These are phyloP conservation scores for Cordylochernes scorpioides DNA, from an alignment of 2,888 invertebrate species.

Conservation along the genomic window DNA sequence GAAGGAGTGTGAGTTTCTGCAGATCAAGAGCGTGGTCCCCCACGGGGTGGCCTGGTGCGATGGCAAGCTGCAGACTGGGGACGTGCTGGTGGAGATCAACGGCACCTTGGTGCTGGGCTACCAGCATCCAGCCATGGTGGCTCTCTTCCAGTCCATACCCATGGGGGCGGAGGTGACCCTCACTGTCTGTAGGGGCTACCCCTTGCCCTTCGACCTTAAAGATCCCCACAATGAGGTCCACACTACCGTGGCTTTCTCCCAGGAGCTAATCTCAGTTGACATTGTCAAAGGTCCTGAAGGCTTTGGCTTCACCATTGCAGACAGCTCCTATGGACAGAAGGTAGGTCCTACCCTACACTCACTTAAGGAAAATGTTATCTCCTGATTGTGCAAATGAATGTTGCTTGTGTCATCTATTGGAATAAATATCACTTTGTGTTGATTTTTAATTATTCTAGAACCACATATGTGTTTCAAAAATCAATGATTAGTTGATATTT, in stretches of 20 bases:
- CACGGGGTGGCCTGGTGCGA: constrained; percentile 80
- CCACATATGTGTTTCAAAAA: too few relatives aligned
- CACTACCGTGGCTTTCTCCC: background rate
- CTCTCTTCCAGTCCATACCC: constrained; percentile 75
- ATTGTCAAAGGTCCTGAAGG: constrained; percentile 66
- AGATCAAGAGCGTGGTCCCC: constrained; percentile 71
- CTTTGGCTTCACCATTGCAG: constrained; percentile 95
- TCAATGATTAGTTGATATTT: too few relatives aligned
- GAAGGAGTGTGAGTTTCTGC: constrained; percentile 74
- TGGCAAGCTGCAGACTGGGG: constrained; percentile 23
- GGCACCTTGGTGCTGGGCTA: constrained; percentile 70
- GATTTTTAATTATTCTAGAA: too few relatives aligned
- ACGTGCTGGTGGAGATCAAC: constrained; percentile 28
- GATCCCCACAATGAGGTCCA: constrained; percentile 39
- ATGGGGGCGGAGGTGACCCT: constrained; percentile 60
- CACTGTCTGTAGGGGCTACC: constrained; percentile 81
- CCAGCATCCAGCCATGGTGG: constrained; percentile 78
- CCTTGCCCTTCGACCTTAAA: constrained; percentile 77
- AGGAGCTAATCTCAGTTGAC: constrained; percentile 32
- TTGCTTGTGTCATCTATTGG: too few relatives aligned
- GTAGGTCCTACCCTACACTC: too few relatives aligned
- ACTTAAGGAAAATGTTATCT: too few relatives aligned
- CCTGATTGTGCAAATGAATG: too few relatives aligned
- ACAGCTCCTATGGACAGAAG: constrained; percentile 70
- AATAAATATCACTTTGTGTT: too few relatives aligned